Percentiles rank a stretch among this genome's conserved stretches.
Evolutionary conservation across 2,113 vertebrate species (phyloP).

Genomic region (Datnioides undecimradiatus): DNA sequence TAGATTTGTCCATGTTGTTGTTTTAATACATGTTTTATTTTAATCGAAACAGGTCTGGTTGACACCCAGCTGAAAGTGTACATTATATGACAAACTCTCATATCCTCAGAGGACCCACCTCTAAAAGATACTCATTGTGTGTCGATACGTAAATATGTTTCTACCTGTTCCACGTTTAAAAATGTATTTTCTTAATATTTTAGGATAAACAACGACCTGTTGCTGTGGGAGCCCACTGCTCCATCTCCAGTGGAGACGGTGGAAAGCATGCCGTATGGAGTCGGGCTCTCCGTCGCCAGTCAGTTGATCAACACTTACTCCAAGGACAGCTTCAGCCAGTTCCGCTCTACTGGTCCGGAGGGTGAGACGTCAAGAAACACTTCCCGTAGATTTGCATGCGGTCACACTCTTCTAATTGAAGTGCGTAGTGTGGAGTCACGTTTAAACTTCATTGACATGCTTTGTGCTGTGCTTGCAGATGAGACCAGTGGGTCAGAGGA

Average conservation of each 20-base stretch:
- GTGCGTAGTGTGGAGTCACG: neutral
- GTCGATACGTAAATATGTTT: neutral
- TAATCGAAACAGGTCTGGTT: neutral
- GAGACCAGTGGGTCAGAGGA: constrained; percentile 98
- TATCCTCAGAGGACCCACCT: neutral
- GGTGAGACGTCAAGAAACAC: constrained; percentile 80
- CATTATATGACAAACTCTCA: no score
- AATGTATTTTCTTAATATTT: constrained; percentile 65
- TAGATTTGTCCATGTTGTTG: no score
- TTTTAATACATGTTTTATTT: no score
- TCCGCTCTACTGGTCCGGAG: constrained; percentile 91
- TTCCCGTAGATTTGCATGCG: neutral
- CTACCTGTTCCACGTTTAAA: neutral
- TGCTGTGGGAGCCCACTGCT: constrained; percentile 97
- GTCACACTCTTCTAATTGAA: neutral
- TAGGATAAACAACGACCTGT: constrained; percentile 96
- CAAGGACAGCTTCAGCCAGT: constrained; percentile 94
- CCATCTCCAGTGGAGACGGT: constrained; percentile 98
- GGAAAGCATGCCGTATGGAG: constrained; percentile 94
- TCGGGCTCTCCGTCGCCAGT: constrained; percentile 96
- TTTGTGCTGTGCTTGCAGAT: constrained; percentile 81
- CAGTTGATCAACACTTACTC: constrained; percentile 95
- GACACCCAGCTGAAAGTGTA: neutral
- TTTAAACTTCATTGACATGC: neutral
- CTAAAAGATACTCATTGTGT: neutral